Evolutionary conservation across 2,113 vertebrate species (phyloP).

Genomic region (Jaculus jaculus): DNA sequence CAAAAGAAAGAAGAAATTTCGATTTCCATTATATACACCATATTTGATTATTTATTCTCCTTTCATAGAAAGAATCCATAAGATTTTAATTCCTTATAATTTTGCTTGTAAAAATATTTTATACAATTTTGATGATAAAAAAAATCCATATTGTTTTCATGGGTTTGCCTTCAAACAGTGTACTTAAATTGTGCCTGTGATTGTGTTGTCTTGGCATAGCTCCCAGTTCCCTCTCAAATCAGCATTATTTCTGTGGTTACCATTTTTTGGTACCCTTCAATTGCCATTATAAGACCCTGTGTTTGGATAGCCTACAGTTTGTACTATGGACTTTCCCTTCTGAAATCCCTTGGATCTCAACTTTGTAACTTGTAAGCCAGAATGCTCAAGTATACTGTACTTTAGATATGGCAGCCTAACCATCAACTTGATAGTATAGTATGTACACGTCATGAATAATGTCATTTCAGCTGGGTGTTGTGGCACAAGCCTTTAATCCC

Average conservation of each 20-base stretch:
- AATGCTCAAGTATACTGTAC: not conserved
- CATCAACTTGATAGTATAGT: not conserved
- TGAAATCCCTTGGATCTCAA: not conserved
- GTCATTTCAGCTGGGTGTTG: not conserved
- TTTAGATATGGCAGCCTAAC: not conserved
- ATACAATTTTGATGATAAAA: not conserved
- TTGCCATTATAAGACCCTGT: not conserved
- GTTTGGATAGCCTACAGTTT: not conserved
- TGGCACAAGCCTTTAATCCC: no score
- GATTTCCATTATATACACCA: not conserved
- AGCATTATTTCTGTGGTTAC: not conserved
- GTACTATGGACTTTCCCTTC: not conserved
- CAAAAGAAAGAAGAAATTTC: not conserved
- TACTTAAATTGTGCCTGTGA: not conserved
- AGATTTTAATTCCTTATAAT: not conserved
- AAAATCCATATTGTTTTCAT: not conserved
- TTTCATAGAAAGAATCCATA: not conserved
- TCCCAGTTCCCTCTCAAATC: not conserved
- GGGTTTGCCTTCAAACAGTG: not conserved
- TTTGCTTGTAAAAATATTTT: slow-evolving; percentile 5
- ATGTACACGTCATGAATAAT: not conserved
- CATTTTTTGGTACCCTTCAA: not conserved
- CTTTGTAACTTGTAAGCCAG: not conserved
- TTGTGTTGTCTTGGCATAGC: not conserved
- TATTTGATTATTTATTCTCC: not conserved